Base-by-base conservation (phyloP, 2,888 invertebrate species). In the Trichopoda pennipes region DNA sequence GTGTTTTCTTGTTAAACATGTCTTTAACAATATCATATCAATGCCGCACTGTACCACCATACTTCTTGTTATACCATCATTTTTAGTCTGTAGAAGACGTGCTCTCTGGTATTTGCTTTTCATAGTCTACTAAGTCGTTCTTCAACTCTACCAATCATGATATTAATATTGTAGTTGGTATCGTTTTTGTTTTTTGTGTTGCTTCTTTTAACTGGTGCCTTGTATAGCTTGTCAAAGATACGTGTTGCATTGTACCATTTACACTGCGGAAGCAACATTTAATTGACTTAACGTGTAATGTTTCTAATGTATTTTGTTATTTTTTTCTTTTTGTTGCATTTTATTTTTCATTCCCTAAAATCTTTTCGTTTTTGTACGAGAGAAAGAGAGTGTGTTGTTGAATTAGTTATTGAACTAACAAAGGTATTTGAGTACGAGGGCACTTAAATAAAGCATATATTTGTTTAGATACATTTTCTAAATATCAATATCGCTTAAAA, bases 241-340 rank as follows among this genome's bases (percentile, higher is more conserved):
- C 49, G 72, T 76, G 76, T 56, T 68, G 66, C 49, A 55, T 69
- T 61, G 73, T 69, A 58, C 58, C 56, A 69, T 75, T 66, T 21
- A 64, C 81, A 81, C 83, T 78, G 75, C 78, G 78, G 80, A 83
- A 80, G 81, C 72, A 80, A 80, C 77, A 75, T 84, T 84, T 85
- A 84, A 85, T 85, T 85, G 85, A 82, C 73, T 80, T 85, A 84
- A 84, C 84, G 81, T 84, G 84, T 84, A 84, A 81, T 76, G 82
- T 75, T 80, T 70, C 75, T 75, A 69, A 77, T 61, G 47, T 55
- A 66, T 63, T 53, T 61, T 58, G 12, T 55, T 47, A 16, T 58
- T 63, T 47, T 38, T 63, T 38, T 58, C 49, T 64, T 61, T 23
- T 23, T 61, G 17, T 44, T 73, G 23, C 28, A 28, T 28, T 28